Evolutionary conservation across 2,888 invertebrate genomes (phyloP), one percentile per base, ranked within the genome.

Genomic region (Diarsia brunnea): DNA sequence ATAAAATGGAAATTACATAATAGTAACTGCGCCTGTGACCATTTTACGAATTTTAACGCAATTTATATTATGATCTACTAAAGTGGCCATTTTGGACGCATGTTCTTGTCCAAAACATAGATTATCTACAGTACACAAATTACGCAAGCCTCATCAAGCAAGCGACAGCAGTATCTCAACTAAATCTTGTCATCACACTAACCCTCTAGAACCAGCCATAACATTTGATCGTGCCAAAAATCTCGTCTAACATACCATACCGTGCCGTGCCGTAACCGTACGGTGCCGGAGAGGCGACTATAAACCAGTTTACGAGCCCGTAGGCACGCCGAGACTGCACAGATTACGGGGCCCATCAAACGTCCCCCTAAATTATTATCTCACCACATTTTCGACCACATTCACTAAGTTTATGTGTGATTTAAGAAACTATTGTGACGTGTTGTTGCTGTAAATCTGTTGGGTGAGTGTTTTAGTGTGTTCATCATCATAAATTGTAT

Each of bases 281-380:
- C 60, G 49, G 78, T n/a, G 27, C 73, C 78, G 80, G 77, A 79
- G 80, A 75, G 81, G 77, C 64, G 84, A 79, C 88, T 84, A 88
- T 88, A 88, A 88, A 88, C 87, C 74, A 76, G 75, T 88, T 89
- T 88, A 88, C 84, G 88, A 88, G 51, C 79, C 76, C 79, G 80
- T 77, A 78, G 79, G 79, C 81, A 53, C 81, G 77, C 70, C 75
- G 85, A 75, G 82, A 79, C 75, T 69, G 79, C 81, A 84, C 82
- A 87, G 89, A 88, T 88, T 88, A 89, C 85, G 71, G 74, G 43
- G 61, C 74, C 77, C 84, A 88, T 88, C 88, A 88, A 88, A 86
- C 75, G 79, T 76, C 82, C 85, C 87, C 85, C 79, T 77, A 89
- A 89, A 86, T 89, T 88, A 88, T 88, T 87, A 88, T 88, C 88